Evolutionary conservation across 2,797 vertebrate genomes (phyloP), one percentile per base, ranked within the genome.

Genomic region (Iguana delicatissima): DNA sequence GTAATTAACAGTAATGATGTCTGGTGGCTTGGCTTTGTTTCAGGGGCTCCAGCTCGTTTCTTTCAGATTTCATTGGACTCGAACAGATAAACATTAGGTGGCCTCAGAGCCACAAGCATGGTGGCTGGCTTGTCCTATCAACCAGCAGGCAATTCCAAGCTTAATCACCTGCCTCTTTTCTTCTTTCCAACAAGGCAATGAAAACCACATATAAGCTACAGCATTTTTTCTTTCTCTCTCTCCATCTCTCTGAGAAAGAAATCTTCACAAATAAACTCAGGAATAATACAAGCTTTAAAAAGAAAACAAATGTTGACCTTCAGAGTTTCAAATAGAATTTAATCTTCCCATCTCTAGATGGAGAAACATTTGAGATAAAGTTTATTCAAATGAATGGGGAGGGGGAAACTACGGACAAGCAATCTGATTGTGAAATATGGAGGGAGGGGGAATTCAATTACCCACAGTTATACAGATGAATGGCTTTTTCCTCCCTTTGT

Each of bases 111-210:
- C 91, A 94, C 95, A 95, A 90, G 67, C 92, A 92, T 94, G 91
- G 90, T 97, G 97, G 94, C 95, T 95, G 94, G 88, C 91, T 96
- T 95, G 92, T 97, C 94, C 93, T 92, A 96, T 94, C 93, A 95
- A 93, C 95, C 95, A 96, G 96, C 95, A 97, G 93, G 95, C 97
- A 96, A 96, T 97, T 96, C 94, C 92, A 91, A 92, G 94, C 97
- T 97, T 97, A 98, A 97, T 97, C 96, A 95, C 94, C 96, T 94
- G 94, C 92, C 91, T 1, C 77, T 93, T 96, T 96, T 95, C 90
- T 96, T 93, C 94, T 93, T 94, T 97, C 94, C 93, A 89, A 42
- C 89, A 86, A 95, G 94, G 94, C 85, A 93, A 86, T 95, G 95
- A 97, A 95, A 97, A 46, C 74, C 62, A 77, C 80, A 89, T 88